Evolutionary conservation across 64 coral and sea anemone species (phyloP), one percentile per base, ranked within the genome.

Genomic region (Stichodactyla mertensii): DNA sequence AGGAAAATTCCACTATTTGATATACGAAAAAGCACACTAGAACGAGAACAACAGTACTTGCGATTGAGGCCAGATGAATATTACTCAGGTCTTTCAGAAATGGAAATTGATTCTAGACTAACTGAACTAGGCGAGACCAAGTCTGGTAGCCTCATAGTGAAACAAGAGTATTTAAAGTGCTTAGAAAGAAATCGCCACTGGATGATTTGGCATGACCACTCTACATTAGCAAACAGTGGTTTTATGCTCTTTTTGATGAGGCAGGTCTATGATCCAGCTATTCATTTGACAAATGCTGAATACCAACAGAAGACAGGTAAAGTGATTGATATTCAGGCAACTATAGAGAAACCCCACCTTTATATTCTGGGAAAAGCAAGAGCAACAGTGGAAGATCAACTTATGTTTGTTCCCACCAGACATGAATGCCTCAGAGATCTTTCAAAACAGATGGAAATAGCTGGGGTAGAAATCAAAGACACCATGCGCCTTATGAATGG

Each of bases 181-280:
- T 64, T 52, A 66, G 61, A 82, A 61, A 60, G 61, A 19, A 6
- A 82, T 69, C 74, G 88, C 52, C 78, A 89, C 80, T 89, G 88
- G 79, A 69, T 89, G 18, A 26, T 89, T 5, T 89, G 88, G 88
- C 88, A 89, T 89, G 88, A 67, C 57, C 88, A 89, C 16, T 83
- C 60, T 7, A 55, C 81, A 6, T 9, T 89, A 55, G 79, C 88
- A 64, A 89, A 89, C 61, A 66, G 67, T 89, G 88, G 78, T 36
- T 81, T 83, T 61, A 89, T 89, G 88, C 80, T 89, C 2, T 89
- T 89, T 74, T 89, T 69, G 22, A 4, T 89, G 5, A 14, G 28
- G 14, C 66, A 89, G 78, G 28, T 88, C 2, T 89, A 89, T 89
- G 88, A 89, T 45, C 57, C 88, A 57, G 79, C 79, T 13, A 64